These are phyloP conservation scores for Anarsia innoxiella DNA, from an alignment of 2,888 invertebrate species.

Conservation along the genomic window DNA sequence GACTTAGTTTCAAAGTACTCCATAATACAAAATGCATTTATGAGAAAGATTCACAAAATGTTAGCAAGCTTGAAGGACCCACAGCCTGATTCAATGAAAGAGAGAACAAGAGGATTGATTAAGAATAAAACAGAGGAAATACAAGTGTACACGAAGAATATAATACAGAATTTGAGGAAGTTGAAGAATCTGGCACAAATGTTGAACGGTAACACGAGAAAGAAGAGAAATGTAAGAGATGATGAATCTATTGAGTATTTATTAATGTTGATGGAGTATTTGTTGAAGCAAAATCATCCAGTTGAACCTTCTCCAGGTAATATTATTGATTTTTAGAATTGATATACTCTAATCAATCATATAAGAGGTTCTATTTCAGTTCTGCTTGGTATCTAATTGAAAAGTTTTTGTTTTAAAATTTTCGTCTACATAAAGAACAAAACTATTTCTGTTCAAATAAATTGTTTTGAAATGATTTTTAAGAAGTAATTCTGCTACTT, in stretches of 20 bases:
- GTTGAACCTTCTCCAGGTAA: slow-evolving; percentile 41
- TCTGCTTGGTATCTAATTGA: no score
- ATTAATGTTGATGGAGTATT: slow-evolving; percentile 51
- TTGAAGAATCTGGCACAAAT: slow-evolving; percentile 38
- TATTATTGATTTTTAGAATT: no score
- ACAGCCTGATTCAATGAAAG: no score
- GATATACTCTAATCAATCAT: no score
- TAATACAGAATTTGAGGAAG: slow-evolving; percentile 47
- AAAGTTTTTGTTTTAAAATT: no score
- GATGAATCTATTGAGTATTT: slow-evolving; percentile 49
- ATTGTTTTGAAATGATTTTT: no score
- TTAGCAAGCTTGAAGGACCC: no score
- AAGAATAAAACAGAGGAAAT: slow-evolving; percentile 23
- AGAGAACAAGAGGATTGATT: no score
- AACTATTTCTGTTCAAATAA: no score
- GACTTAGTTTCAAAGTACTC: slow-evolving; percentile 39
- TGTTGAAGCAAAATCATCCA: slow-evolving; percentile 41
- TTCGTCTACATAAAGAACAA: no score
- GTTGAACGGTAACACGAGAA: slow-evolving; percentile 27
- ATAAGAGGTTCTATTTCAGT: no score
- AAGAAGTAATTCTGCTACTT: no score
- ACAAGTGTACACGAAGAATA: slow-evolving; percentile 41
- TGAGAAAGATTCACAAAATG: slow-evolving; percentile 41
- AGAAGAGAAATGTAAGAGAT: slow-evolving; percentile 36
- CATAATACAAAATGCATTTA: slow-evolving; percentile 45